These are phyloP conservation scores for Apamea monoglypha DNA, from an alignment of 2,888 invertebrate species.

Conservation along the genomic window DNA sequence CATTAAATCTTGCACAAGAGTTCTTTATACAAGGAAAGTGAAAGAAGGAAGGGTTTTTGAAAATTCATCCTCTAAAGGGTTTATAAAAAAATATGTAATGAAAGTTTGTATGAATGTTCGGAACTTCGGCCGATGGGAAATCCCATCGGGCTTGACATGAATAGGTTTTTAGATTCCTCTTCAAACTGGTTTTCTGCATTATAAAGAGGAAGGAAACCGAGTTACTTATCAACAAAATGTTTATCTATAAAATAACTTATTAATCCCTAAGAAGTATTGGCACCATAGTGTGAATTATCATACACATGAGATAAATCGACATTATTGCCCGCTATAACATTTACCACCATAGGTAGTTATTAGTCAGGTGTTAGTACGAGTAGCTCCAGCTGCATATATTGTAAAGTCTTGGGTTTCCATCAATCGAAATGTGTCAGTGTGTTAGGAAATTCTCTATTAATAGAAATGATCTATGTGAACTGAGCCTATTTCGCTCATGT, in stretches of 20 bases:
- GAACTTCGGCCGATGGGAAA: not conserved
- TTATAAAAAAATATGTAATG: not conserved
- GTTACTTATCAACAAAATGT: not conserved
- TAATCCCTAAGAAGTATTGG: constrained; percentile 13
- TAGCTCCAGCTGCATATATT: not conserved
- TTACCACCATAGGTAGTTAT: constrained; percentile 1
- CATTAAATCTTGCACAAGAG: not conserved
- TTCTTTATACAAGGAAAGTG: not conserved
- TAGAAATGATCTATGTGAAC: not conserved
- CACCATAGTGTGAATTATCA: constrained; percentile 44
- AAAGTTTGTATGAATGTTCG: not conserved
- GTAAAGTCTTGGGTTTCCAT: not conserved
- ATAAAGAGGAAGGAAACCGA: constrained; percentile 5
- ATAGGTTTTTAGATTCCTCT: not conserved
- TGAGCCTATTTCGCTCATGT: not conserved
- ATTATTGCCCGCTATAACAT: constrained; percentile 20
- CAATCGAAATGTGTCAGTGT: not conserved
- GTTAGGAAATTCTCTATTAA: not conserved
- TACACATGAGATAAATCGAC: constrained; percentile 25
- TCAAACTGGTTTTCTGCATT: not conserved
- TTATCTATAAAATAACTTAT: constrained; percentile 7
- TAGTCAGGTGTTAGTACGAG: not conserved
- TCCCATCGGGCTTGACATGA: not conserved
- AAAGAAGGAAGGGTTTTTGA: not conserved
- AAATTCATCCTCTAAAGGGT: not conserved